phyloP scores from a whole-genome alignment of 2,888 invertebrate species.

The Selenia dentaria region DNA sequence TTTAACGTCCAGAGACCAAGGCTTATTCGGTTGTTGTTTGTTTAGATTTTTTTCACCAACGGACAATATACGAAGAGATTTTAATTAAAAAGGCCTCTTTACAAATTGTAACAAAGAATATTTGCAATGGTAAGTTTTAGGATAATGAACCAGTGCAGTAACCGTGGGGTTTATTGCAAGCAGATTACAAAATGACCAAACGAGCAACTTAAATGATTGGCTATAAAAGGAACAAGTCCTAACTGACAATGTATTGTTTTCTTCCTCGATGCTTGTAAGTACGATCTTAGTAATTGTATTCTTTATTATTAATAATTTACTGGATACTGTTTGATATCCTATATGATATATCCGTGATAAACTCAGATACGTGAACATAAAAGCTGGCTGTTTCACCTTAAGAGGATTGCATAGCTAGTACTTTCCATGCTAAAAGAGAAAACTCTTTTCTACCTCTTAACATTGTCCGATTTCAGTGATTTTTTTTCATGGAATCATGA shows the following conservation, averaged over 20 bases:
- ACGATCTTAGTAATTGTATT: too few species aligned
- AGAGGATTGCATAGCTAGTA: too few species aligned
- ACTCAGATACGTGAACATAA: too few species aligned
- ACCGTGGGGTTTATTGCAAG: conserved; percentile 61
- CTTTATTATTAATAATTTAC: too few species aligned
- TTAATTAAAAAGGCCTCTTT: conserved; percentile 15
- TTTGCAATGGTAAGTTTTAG: conserved; percentile 48
- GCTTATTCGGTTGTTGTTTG: conserved; percentile 41
- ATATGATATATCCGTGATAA: too few species aligned
- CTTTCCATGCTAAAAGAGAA: too few species aligned
- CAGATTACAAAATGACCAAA: conserved; percentile 73
- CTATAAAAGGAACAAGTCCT: conserved; percentile 50
- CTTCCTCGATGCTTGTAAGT: conserved; percentile 21
- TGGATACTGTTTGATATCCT: too few species aligned
- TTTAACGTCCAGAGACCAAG: conserved; percentile 19
- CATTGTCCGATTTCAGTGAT: too few species aligned
- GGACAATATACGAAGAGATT: conserved; percentile 10
- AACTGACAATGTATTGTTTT: conserved; percentile 58
- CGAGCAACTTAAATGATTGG: conserved; percentile 65
- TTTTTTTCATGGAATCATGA: too few species aligned
- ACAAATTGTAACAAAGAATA: conserved; percentile 12
- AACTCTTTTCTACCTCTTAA: too few species aligned
- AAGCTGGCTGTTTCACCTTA: too few species aligned
- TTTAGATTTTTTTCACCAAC: conserved; percentile 40
- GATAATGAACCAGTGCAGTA: conserved; percentile 47